Conservation (phyloP, 2,888 invertebrate genomes). For the Tigriopus californicus region DNA sequence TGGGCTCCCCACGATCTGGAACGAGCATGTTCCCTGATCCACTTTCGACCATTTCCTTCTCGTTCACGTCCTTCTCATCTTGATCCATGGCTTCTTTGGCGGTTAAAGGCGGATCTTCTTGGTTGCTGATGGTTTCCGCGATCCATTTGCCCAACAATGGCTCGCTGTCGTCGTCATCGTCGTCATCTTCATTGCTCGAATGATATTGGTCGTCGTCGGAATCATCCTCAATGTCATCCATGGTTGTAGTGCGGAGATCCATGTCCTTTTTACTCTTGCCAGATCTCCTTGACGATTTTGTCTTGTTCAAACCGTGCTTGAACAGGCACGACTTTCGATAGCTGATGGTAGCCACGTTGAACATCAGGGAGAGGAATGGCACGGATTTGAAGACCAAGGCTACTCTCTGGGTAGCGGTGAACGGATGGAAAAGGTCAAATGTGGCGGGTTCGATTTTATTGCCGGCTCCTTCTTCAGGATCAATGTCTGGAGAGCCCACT, state of each 20-base stretch:
- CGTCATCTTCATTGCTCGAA: constrained; percentile 13
- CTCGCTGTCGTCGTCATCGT: constrained; percentile 37
- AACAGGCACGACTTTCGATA: constrained; percentile 46
- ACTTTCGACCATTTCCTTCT: constrained; percentile 20
- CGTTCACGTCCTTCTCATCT: constrained; percentile 20
- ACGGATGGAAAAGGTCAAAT: constrained; percentile 42
- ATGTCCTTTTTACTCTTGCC: too few species aligned
- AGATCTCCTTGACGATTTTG: too few species aligned
- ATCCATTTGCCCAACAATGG: constrained; percentile 81
- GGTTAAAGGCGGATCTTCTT: constrained; percentile 23
- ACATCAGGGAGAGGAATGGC: constrained; percentile 58
- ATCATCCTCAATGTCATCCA: constrained; percentile 19
- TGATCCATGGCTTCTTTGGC: constrained; percentile 12
- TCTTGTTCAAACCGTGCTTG: constrained; percentile 17
- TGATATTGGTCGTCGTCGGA: neutral
- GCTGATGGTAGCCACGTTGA: constrained; percentile 68
- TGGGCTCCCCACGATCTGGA: constrained; percentile 57
- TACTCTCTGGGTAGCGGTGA: constrained; percentile 48
- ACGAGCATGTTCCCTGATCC: constrained; percentile 27
- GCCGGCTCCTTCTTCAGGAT: constrained; percentile 21
- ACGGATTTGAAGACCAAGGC: constrained; percentile 48
- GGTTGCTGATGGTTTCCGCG: constrained; percentile 59
- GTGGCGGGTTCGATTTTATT: constrained; percentile 38
- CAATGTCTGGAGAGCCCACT: constrained; percentile 20
- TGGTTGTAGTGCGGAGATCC: constrained; percentile 19